Conservation (phyloP, 1,140 invertebrate genomes). For the Macrosteles quadrilineatus region DNA sequence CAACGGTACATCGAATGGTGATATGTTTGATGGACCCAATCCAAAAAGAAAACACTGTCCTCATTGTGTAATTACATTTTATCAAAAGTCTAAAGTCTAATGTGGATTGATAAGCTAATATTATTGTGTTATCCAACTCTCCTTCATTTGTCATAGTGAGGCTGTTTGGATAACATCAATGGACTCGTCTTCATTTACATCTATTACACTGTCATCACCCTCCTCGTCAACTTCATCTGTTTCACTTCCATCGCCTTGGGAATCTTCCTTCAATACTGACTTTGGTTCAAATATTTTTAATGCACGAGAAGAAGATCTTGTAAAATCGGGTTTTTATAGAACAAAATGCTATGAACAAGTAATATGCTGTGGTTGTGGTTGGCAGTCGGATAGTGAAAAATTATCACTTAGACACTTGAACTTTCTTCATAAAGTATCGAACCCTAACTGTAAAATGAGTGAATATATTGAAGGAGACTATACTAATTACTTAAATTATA, state of each 20-base stretch:
- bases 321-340: constrained; percentile 3
- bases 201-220: no score
- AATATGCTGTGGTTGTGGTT: constrained; percentile 3
- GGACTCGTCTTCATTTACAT: no score
- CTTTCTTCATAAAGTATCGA: not conserved
- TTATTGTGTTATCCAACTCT: not conserved
- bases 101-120: not conserved
- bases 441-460: not conserved
- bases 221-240: no score
- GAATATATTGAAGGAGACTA: not conserved
- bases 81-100: not conserved
- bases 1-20: not conserved
- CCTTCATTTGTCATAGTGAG: no score
- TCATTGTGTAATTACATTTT: not conserved
- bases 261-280: not conserved
- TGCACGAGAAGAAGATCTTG: not conserved
- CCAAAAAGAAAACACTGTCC: not conserved
- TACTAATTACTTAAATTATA: not conserved
- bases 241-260: no score
- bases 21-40: not conserved
- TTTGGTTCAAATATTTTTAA: not conserved
- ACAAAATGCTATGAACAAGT: constrained; percentile 2
- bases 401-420: not conserved
- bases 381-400: not conserved
- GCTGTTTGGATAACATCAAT: no score